A percentile compares a stretch with the other conserved stretches of the same genome.
Evolutionary conservation across 2,797 vertebrate species (phyloP).

Genomic region (Enteromius viviparus): DNA sequence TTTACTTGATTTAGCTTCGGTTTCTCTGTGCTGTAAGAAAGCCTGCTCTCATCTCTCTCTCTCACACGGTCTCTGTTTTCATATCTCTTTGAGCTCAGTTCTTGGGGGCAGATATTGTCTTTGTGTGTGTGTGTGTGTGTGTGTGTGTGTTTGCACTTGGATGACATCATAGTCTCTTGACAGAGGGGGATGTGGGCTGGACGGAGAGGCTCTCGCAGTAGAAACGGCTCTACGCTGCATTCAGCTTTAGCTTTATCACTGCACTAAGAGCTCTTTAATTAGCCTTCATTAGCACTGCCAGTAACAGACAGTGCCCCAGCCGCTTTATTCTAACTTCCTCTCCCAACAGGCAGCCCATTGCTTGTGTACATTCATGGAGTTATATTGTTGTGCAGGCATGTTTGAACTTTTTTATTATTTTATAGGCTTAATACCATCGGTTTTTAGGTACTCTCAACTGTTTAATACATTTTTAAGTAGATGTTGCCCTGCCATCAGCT

Average conservation of each 20-base stretch:
- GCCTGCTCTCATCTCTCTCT: conserved; percentile 9
- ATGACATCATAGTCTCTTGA: conserved; percentile 82
- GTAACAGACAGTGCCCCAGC: conserved; percentile 49
- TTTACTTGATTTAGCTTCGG: conserved; percentile 58
- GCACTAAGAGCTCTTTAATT: conserved; percentile 63
- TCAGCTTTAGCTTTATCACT: conserved; percentile 48
- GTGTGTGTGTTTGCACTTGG: conserved; percentile 59
- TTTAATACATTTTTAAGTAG: background rate
- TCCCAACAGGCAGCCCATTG: background rate
- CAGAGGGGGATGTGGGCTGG: conserved; percentile 65
- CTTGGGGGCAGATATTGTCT: conserved; percentile 37
- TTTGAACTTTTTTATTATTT: background rate
- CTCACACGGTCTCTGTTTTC: conserved; percentile 17
- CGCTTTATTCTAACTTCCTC: conserved; percentile 45
- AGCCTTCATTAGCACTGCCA: conserved; percentile 56
- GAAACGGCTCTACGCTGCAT: conserved; percentile 44
- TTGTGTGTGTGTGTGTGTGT: background rate
- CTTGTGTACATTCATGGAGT: conserved; percentile 32
- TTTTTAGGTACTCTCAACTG: background rate
- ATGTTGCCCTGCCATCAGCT: background rate
- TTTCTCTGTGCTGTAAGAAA: conserved; percentile 33
- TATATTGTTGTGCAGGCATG: background rate
- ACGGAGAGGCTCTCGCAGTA: conserved; percentile 45
- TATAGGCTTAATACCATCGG: background rate
- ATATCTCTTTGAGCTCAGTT: conserved; percentile 17